Evolutionary conservation across 2,888 invertebrate genomes (phyloP), one percentile per base, ranked within the genome.

Genomic region (Lasioglossum oenotherae): DNA sequence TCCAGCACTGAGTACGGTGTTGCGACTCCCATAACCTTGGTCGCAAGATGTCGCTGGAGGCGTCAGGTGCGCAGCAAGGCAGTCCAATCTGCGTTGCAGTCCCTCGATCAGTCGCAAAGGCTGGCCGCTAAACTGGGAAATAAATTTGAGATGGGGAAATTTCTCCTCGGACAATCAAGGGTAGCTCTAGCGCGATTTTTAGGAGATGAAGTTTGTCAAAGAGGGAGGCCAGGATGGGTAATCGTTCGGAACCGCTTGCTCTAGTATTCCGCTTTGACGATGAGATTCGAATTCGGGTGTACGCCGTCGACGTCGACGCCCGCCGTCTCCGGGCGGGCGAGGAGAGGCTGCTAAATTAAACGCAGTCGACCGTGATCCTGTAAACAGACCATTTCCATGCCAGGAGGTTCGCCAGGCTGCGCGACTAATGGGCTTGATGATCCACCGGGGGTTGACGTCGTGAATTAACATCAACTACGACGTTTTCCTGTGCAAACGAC

Each of bases 341-440:
- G 64, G 76, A 73, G 80, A 82, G 74, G 75, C 85, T 84, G 89
- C 87, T 91, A 88, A 91, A 91, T 91, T 91, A 90, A 91, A 92
- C 88, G 90, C 91, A 89, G 84, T 87, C 90, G 89, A 87, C 86
- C 90, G 88, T 92, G 87, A 91, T 90, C 88, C 86, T 89, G 92
- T 92, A 92, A 92, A 92, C 91, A 92, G 90, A 88, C 76, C 90
- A 92, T 92, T 91, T 91, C 92, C 91, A 90, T 92, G 90, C 87
- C 87, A 82, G 80, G 81, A 87, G 89, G 87, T 89, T 90, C 89
- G 89, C 87, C 87, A 88, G 87, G 88, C 87, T 87, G 87, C 86
- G 84, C 87, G 88, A 88, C 91, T 91, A 92, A 91, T 91, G 91
- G 89, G 91, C 91, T 92, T 92, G 91, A 91, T 92, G 91, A 92